These are phyloP conservation scores for Yponomeuta cagnagella DNA, from an alignment of 2,888 invertebrate species.

Conservation along the genomic window DNA sequence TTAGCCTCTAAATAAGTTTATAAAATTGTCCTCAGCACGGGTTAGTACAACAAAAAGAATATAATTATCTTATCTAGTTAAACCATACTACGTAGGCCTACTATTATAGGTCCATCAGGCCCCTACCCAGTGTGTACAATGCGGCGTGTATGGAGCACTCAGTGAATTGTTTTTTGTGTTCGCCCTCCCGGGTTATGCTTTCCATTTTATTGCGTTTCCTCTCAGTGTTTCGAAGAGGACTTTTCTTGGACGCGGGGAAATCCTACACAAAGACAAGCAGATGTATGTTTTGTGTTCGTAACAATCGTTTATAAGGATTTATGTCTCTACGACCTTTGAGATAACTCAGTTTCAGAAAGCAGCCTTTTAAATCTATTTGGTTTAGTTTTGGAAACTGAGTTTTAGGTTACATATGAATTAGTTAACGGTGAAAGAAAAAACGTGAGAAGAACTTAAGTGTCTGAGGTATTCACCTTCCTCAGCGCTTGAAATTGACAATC, in stretches of 20 bases:
- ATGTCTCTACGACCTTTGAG: not conserved
- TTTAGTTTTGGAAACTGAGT: not conserved
- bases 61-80: no score
- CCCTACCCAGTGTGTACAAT: conserved; percentile 10
- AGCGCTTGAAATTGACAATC: no score
- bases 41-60: no score
- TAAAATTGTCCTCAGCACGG: no score
- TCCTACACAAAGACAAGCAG: not conserved
- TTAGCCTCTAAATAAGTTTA: no score
- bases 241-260: not conserved
- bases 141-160: conserved; percentile 55
- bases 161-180: conserved; percentile 66
- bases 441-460: no score
- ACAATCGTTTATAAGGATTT: not conserved
- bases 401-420: not conserved
- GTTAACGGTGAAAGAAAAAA: no score
- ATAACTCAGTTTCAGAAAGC: not conserved
- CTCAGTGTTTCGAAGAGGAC: not conserved
- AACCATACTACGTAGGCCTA: not conserved
- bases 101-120: not conserved
- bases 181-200: conserved; percentile 33
- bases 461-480: no score
- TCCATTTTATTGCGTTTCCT: conserved; percentile 32
- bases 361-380: not conserved
- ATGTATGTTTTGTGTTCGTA: not conserved